These are phyloP conservation scores for Polia nebulosa DNA, from an alignment of 2,888 invertebrate genomes.

Conservation along the genomic window DNA sequence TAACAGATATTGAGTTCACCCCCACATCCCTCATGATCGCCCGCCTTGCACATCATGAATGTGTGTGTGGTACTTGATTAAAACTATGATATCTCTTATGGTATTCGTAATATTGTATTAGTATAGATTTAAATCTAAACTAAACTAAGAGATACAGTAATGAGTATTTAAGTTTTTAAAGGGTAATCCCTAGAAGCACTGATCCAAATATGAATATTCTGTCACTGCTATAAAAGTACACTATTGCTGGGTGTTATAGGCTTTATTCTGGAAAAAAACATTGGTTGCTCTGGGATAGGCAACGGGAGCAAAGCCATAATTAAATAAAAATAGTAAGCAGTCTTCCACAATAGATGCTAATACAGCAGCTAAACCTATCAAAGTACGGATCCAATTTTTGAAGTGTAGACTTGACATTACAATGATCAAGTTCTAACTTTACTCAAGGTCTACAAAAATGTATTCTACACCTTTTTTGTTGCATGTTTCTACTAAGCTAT, in stretches of 20 bases:
- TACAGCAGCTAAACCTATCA: neutral
- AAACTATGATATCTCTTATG: no score
- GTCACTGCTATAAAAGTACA: neutral
- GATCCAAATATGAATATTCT: no score
- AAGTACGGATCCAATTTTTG: constrained; percentile 6
- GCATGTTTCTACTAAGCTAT: constrained; percentile 16
- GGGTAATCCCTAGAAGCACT: no score
- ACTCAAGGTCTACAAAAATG: constrained; percentile 21
- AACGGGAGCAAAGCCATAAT: neutral
- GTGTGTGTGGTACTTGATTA: no score
- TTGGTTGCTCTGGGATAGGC: neutral
- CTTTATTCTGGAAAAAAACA: neutral
- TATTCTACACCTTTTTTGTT: constrained; percentile 14
- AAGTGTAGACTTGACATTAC: constrained; percentile 9
- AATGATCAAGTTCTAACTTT: constrained; percentile 7
- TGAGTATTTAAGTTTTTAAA: no score
- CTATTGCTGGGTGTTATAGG: neutral
- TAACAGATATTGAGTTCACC: no score
- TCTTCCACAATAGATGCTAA: neutral
- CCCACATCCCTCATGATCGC: no score
- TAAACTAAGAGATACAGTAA: no score
- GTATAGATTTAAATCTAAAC: no score
- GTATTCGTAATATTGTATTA: no score
- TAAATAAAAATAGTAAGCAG: constrained; percentile 1
- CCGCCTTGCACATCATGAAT: no score